phyloP scores from a whole-genome alignment of 2,797 vertebrate species.

The Pangasius sanitwongsei region DNA sequence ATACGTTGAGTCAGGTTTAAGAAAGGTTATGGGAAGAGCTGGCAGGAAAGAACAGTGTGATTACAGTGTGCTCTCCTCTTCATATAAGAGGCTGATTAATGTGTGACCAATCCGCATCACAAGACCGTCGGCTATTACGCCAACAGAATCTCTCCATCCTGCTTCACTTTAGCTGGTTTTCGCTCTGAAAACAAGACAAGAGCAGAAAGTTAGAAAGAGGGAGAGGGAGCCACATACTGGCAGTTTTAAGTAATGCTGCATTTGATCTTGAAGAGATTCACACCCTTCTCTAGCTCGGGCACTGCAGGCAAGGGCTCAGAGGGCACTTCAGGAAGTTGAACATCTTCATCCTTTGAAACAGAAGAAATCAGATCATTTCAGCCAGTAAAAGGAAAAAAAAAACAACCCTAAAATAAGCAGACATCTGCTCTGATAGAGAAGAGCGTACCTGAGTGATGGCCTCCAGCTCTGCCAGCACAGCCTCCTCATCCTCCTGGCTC shows the following conservation, averaged over 20 bases:
- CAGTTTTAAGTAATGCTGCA: neutral
- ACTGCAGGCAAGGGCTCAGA: slow-evolving; percentile 77
- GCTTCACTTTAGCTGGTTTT: slow-evolving; percentile 59
- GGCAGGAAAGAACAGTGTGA: neutral
- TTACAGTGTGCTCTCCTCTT: neutral
- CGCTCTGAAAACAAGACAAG: slow-evolving; percentile 63
- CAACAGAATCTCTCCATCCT: slow-evolving; percentile 68
- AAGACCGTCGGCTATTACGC: slow-evolving; percentile 57
- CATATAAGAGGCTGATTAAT: slow-evolving; percentile 5
- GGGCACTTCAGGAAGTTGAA: slow-evolving; percentile 86
- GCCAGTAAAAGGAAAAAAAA: neutral
- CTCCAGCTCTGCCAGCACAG: slow-evolving; percentile 88
- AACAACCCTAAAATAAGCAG: neutral
- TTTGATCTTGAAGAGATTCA: neutral
- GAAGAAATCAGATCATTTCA: neutral
- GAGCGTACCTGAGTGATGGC: slow-evolving; percentile 87
- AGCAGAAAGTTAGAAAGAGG: slow-evolving; percentile 31
- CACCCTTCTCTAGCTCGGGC: slow-evolving; percentile 69
- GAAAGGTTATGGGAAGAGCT: neutral
- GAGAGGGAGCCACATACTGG: slow-evolving; percentile 18
- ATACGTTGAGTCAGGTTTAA: neutral
- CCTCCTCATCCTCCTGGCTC: slow-evolving; percentile 90
- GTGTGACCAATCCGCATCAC: neutral
- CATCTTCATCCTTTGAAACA: slow-evolving; percentile 73
- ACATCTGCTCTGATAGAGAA: neutral